Conservation (phyloP, 2,888 invertebrate genomes). For the Andricus quercusramuli region DNA sequence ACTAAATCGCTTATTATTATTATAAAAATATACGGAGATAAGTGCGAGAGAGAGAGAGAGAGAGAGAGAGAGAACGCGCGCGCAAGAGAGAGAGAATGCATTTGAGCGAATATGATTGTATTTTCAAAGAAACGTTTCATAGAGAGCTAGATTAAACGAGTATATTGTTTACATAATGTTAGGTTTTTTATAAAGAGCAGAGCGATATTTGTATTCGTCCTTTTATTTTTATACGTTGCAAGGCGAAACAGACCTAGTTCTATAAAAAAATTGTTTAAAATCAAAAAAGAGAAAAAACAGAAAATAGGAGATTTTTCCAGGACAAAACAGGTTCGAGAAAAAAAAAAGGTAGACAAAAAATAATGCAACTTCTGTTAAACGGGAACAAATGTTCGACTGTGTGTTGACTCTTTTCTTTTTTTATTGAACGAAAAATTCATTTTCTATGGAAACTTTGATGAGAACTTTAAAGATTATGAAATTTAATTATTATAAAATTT, state of each 20-base stretch:
- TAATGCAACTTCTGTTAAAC: conserved; percentile 42
- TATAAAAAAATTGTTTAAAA: conserved; percentile 49
- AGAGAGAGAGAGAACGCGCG: background rate
- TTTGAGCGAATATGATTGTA: conserved; percentile 34
- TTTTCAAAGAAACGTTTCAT: conserved; percentile 34
- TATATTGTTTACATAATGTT: conserved; percentile 47
- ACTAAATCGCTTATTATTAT: conserved; percentile 1
- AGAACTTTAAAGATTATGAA: conserved; percentile 13
- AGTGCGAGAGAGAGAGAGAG: conserved; percentile 1
- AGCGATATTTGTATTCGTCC: conserved; percentile 74
- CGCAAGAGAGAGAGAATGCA: background rate
- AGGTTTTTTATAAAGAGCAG: conserved; percentile 70
- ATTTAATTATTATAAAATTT: conserved; percentile 17
- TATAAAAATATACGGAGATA: background rate
- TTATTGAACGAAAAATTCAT: conserved; percentile 3
- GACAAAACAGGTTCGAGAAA: conserved; percentile 7
- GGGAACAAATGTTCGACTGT: conserved; percentile 32
- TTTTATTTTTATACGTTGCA: conserved; percentile 73
- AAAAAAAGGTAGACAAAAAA: conserved; percentile 40
- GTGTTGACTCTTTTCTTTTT: conserved; percentile 40
- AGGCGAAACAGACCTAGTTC: conserved; percentile 45
- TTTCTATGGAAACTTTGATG: conserved; percentile 10
- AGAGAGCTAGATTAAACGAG: conserved; percentile 33
- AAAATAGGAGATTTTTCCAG: conserved; percentile 4
- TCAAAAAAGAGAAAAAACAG: conserved; percentile 51